Percentiles rank a stretch among this genome's conserved stretches.
Conservation (phyloP, 2,888 invertebrate genomes). For the Bhutanitis thaidina region DNA sequence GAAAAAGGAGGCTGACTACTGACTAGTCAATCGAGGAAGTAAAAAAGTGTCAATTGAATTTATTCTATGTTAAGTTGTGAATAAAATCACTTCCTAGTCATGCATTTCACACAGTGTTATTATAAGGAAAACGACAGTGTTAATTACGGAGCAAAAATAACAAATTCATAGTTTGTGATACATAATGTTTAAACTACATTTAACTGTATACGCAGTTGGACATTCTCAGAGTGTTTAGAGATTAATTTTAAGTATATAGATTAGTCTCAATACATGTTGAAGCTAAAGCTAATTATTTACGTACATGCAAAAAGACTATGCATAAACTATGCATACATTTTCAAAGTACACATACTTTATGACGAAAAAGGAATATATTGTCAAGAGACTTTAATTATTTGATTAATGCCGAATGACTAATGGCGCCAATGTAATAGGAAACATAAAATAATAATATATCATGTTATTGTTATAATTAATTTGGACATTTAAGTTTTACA, state of each 20-base stretch:
- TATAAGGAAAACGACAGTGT: constrained; percentile 9
- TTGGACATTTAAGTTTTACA: constrained; percentile 4
- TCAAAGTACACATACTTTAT: constrained; percentile 32
- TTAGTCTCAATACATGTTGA: constrained; percentile 16
- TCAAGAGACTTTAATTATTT: constrained; percentile 33
- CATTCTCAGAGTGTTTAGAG: background rate
- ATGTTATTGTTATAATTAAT: too few species aligned
- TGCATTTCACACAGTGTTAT: constrained; percentile 25
- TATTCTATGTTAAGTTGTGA: background rate
- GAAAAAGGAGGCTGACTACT: too few species aligned
- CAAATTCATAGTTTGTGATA: background rate
- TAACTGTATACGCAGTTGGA: too few species aligned
- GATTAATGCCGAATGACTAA: background rate
- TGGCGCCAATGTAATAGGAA: too few species aligned
- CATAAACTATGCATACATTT: constrained; percentile 34
- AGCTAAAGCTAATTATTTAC: constrained; percentile 42
- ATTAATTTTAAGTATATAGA: background rate
- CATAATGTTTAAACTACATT: too few species aligned
- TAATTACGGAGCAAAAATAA: background rate
- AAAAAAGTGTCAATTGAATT: too few species aligned
- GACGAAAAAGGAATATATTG: constrained; percentile 26
- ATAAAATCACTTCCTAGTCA: constrained; percentile 21
- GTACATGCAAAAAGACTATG: constrained; percentile 39
- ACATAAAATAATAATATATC: too few species aligned
- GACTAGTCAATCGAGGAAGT: too few species aligned